phyloP scores from a whole-genome alignment of 2,113 vertebrate genomes.

The Burhinus oedicnemus region DNA sequence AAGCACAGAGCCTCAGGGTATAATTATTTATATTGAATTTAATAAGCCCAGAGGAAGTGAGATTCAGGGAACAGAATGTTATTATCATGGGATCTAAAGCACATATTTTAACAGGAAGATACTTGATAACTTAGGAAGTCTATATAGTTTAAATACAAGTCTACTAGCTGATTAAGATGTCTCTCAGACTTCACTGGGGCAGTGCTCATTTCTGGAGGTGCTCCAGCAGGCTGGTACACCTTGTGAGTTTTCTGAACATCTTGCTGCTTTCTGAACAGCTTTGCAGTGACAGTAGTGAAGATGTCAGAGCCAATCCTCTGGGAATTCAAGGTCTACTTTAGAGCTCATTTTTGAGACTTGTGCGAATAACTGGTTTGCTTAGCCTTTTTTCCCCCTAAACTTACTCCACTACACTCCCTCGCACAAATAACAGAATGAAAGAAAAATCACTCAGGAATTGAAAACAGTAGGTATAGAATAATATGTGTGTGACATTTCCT shows the following conservation, averaged over 20 bases:
- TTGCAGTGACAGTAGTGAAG: not conserved
- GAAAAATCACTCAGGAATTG: not conserved
- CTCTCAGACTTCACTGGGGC: not conserved
- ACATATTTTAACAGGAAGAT: constrained; percentile 8
- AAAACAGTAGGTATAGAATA: not conserved
- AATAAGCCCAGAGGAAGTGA: not conserved
- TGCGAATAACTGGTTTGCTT: not conserved
- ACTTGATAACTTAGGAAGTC: not conserved
- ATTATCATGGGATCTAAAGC: not conserved
- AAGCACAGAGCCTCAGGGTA: not conserved
- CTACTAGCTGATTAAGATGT: not conserved
- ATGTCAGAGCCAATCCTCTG: not conserved
- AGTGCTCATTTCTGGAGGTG: not conserved
- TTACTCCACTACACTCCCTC: not conserved
- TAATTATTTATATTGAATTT: constrained; percentile 48
- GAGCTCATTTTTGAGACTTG: not conserved
- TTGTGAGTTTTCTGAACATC: not conserved
- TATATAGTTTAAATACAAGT: not conserved
- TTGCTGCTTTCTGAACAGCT: not conserved
- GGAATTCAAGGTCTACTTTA: not conserved
- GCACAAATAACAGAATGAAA: not conserved
- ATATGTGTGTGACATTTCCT: not conserved
- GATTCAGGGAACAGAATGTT: not conserved
- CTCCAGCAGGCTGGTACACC: not conserved
- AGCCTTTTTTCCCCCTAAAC: accelerated